phyloP scores from a whole-genome alignment of 2,113 vertebrate genomes.

The Vombatus ursinus region DNA sequence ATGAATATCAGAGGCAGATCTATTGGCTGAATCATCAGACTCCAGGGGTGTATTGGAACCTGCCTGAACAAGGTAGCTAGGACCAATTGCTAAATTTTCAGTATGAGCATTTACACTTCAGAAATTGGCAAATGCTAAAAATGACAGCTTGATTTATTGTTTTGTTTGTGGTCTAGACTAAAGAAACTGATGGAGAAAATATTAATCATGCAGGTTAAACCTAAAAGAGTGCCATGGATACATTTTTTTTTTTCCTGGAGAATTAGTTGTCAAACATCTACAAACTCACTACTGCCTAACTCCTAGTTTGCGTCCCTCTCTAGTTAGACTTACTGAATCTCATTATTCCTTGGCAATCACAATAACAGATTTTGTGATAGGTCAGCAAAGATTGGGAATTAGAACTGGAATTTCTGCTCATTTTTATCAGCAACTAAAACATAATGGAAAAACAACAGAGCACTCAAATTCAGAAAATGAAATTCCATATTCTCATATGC shows the following conservation, averaged over 20 bases:
- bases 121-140: not conserved
- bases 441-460: not conserved
- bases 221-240: not conserved
- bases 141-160: not conserved
- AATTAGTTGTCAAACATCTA: not conserved
- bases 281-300: not conserved
- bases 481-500: conserved; percentile 50
- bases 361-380: conserved; percentile 14
- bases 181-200: not conserved
- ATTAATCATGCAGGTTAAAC: not conserved
- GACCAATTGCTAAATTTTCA: not conserved
- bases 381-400: conserved; percentile 34
- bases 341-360: not conserved
- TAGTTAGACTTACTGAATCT: not conserved
- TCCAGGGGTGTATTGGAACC: not conserved
- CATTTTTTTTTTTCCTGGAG: not conserved
- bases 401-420: not conserved
- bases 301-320: not conserved
- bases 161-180: not conserved
- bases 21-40: not conserved
- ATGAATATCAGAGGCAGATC: not conserved
- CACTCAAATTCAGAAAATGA: not conserved
- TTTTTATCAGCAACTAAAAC: not conserved
- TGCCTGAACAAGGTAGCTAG: not conserved
- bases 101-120: not conserved